Evolutionary conservation across 2,113 vertebrate genomes (phyloP).

Genomic region (Thinocorus orbignyianus): DNA sequence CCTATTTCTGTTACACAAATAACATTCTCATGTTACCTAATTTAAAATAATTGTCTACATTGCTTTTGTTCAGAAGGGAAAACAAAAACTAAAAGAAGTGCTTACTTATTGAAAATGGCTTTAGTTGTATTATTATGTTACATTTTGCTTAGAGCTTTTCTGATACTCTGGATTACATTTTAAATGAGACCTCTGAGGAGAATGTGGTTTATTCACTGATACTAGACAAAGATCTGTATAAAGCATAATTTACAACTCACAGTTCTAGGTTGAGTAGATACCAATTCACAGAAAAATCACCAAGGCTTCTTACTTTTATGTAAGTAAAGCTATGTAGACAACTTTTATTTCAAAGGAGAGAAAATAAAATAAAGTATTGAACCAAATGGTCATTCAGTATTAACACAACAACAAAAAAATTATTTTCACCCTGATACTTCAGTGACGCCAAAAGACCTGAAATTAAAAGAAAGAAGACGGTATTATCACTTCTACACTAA

Average conservation of each 20-base stretch:
- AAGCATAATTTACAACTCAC: conserved; percentile 18
- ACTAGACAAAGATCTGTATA: not conserved
- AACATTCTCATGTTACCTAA: conserved; percentile 76
- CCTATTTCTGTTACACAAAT: conserved; percentile 76
- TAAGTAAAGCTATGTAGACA: not conserved
- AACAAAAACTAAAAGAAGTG: conserved; percentile 70
- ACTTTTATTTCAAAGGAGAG: not conserved
- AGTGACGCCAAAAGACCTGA: not conserved
- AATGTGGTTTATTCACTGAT: not conserved
- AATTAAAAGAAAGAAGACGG: not conserved
- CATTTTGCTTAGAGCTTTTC: conserved; percentile 60
- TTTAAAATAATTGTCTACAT: conserved; percentile 78
- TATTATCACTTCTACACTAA: not conserved
- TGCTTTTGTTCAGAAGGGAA: conserved; percentile 69
- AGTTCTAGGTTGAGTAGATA: not conserved
- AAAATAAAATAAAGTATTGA: not conserved
- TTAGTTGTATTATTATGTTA: conserved; percentile 73
- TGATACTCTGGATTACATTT: conserved; percentile 39
- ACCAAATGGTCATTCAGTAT: not conserved
- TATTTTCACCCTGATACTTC: not conserved
- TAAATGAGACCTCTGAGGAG: conserved; percentile 19
- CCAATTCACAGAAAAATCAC: conserved; percentile 3
- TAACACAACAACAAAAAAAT: not conserved
- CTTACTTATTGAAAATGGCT: conserved; percentile 72
- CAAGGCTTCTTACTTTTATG: not conserved